Conservation (phyloP, 2,797 vertebrate species). For the Orestias chungarensis region DNA sequence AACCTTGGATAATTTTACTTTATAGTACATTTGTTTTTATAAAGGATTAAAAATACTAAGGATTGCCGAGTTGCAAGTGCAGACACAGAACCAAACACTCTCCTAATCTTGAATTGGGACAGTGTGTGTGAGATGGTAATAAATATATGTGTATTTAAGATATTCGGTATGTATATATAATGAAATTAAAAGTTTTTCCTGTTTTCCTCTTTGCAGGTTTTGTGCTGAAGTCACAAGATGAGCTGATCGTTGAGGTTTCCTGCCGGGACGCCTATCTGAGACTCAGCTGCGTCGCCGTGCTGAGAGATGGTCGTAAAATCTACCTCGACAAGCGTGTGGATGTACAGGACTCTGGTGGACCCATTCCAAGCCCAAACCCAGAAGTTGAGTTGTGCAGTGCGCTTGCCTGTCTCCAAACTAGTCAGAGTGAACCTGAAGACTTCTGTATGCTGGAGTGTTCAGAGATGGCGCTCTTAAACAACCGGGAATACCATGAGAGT, state of each 20-base stretch:
- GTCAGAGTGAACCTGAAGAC: conserved; percentile 62
- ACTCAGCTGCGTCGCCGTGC: conserved; percentile 83
- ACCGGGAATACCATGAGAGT: conserved; percentile 84
- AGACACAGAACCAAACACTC: too few species aligned
- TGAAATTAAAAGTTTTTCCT: neutral
- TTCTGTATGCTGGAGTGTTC: conserved; percentile 87
- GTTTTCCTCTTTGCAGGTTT: conserved; percentile 71
- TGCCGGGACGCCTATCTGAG: conserved; percentile 91
- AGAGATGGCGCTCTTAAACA: conserved; percentile 93
- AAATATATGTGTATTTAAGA: too few species aligned
- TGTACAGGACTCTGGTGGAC: neutral
- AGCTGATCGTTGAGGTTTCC: conserved; percentile 89
- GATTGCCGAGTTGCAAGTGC: too few species aligned
- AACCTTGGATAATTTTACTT: too few species aligned
- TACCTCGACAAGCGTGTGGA: conserved; percentile 52
- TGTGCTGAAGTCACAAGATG: conserved; percentile 81
- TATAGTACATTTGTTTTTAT: too few species aligned
- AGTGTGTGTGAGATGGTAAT: too few species aligned
- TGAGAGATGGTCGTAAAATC: conserved; percentile 68
- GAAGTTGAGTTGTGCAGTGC: conserved; percentile 93
- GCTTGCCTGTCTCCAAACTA: conserved; percentile 89
- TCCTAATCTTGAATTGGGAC: too few species aligned
- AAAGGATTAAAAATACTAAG: too few species aligned
- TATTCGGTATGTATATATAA: too few species aligned
- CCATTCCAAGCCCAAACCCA: conserved; percentile 60